These are phyloP conservation scores for Anguilla marmorata DNA, from an alignment of 2,797 vertebrate species.

Conservation along the genomic window DNA sequence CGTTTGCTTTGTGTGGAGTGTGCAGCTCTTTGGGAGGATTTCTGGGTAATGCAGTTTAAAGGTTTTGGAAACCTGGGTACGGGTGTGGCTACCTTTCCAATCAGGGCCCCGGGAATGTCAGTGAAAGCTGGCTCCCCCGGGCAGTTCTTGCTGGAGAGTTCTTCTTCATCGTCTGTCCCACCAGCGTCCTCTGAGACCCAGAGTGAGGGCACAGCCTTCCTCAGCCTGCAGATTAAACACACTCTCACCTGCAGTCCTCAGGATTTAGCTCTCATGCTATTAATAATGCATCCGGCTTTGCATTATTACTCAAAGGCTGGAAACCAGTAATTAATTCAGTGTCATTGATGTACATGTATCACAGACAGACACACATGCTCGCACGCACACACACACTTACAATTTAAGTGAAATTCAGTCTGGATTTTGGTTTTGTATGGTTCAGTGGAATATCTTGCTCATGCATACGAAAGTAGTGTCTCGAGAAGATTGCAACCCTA, in stretches of 20 bases:
- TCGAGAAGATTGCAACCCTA: not conserved
- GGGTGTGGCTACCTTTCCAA: conserved; percentile 32
- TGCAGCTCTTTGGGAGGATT: conserved; percentile 42
- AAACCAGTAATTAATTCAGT: not conserved
- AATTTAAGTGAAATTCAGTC: not conserved
- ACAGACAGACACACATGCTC: no score
- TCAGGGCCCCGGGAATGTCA: conserved; percentile 55
- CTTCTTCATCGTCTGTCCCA: conserved; percentile 50
- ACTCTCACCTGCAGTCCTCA: not conserved
- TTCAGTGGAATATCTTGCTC: not conserved
- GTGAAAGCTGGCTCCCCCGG: conserved; percentile 63
- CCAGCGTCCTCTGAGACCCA: conserved; percentile 39
- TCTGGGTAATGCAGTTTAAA: conserved; percentile 39
- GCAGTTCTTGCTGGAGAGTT: conserved; percentile 51
- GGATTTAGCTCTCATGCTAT: not conserved
- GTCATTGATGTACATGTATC: not conserved
- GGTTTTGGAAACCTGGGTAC: conserved; percentile 36
- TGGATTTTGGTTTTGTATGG: not conserved
- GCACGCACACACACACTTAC: no score
- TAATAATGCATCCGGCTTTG: not conserved
- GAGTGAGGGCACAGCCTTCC: not conserved
- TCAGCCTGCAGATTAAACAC: not conserved
- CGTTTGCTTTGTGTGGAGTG: conserved; percentile 22
- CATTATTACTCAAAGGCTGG: not conserved
- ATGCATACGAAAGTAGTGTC: not conserved